Evolutionary conservation across 2,113 vertebrate species (phyloP).

Genomic region (Siniperca knerii): DNA sequence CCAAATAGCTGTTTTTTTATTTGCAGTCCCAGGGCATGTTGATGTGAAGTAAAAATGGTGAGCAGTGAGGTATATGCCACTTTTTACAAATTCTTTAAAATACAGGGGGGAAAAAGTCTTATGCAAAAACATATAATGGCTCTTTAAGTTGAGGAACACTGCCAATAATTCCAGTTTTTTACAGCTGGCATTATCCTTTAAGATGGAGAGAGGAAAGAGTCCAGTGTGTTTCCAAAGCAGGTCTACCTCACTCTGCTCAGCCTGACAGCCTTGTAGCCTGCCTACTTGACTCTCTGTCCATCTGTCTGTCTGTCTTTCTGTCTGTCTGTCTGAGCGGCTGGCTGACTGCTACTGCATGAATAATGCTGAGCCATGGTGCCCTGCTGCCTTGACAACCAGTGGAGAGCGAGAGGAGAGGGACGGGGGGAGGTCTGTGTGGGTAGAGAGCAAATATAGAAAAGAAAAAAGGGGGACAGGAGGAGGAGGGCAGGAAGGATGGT

Average conservation of each 20-base stretch:
- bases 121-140: too few species aligned
- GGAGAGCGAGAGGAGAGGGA: constrained; percentile 9
- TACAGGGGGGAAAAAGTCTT: too few species aligned
- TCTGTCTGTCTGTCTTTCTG: constrained; percentile 30
- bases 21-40: too few species aligned
- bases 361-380: constrained; percentile 84
- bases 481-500: constrained; percentile 8
- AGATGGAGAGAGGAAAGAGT: constrained; percentile 23
- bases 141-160: too few species aligned
- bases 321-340: constrained; percentile 32
- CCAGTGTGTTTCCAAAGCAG: constrained; percentile 7
- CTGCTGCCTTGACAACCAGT: constrained; percentile 81
- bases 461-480: constrained; percentile 5
- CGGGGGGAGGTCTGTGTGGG: constrained; percentile 47
- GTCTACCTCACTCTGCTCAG: constrained; percentile 25
- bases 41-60: too few species aligned
- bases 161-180: too few species aligned
- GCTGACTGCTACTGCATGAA: constrained; percentile 71
- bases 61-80: too few species aligned
- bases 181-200: not conserved
- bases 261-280: constrained; percentile 11
- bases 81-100: too few species aligned
- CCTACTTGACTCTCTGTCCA: constrained; percentile 18
- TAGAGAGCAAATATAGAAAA: constrained; percentile 59
- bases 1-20: too few species aligned